Evolutionary conservation across 2,888 invertebrate genomes (phyloP).

Genomic region (Lottia scabra): DNA sequence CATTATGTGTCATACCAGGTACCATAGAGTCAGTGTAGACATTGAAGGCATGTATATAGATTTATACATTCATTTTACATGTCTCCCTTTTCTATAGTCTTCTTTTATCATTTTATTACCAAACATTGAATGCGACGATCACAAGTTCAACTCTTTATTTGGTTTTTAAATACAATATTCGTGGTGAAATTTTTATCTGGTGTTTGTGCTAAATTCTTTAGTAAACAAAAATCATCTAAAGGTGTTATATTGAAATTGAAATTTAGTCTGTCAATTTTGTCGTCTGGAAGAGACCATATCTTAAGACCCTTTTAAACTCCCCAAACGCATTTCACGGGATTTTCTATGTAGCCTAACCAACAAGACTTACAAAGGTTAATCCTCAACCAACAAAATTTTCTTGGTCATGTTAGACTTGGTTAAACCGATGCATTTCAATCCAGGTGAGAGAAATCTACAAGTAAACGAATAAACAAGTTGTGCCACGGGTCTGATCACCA

Average conservation of each 20-base stretch:
- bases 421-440: constrained; percentile 21
- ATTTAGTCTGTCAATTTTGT: background rate
- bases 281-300: background rate
- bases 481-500: constrained; percentile 15
- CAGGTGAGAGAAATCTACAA: constrained; percentile 17
- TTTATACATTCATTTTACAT: too few species aligned
- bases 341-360: background rate
- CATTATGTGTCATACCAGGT: too few species aligned
- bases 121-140: background rate
- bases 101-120: background rate
- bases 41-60: too few species aligned
- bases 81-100: too few species aligned
- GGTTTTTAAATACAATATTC: background rate
- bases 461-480: constrained; percentile 16
- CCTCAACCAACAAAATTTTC: constrained; percentile 10
- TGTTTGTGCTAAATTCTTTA: background rate
- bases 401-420: constrained; percentile 19
- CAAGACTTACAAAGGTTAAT: constrained; percentile 10
- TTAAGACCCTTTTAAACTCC: constrained; percentile 3
- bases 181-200: background rate
- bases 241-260: constrained; percentile 1
- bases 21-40: too few species aligned
- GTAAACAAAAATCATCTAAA: background rate
- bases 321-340: constrained; percentile 6
- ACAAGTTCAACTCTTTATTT: background rate